phyloP scores from a whole-genome alignment of 2,888 invertebrate genomes.

The Dexiosoma caninum region DNA sequence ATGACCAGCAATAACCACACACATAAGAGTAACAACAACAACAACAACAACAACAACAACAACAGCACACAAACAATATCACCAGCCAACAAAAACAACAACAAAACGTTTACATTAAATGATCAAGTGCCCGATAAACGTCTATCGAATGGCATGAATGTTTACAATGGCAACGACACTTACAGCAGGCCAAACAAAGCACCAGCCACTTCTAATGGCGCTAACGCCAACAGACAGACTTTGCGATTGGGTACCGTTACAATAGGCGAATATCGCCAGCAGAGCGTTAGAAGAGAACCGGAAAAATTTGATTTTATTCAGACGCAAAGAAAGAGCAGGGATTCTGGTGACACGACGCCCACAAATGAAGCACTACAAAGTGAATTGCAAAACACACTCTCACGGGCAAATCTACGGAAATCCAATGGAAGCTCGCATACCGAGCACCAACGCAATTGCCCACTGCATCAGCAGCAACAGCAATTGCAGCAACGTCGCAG shows the following conservation, averaged over 20 bases:
- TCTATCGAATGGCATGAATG: constrained; percentile 73
- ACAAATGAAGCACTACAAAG: constrained; percentile 82
- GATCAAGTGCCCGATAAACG: constrained; percentile 77
- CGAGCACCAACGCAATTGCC: constrained; percentile 66
- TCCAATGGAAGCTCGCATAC: constrained; percentile 72
- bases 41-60: constrained; percentile 7
- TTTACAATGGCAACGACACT: constrained; percentile 10
- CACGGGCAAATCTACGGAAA: constrained; percentile 86
- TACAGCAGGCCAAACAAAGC: constrained; percentile 20
- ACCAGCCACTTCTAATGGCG: constrained; percentile 69
- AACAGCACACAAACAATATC: background rate
- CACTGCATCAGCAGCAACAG: constrained; percentile 69
- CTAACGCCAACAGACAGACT: constrained; percentile 81
- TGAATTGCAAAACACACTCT: constrained; percentile 86
- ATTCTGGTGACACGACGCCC: constrained; percentile 77
- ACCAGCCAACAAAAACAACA: background rate
- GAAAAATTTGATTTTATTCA: constrained; percentile 84
- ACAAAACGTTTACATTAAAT: background rate
- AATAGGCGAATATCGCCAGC: constrained; percentile 83
- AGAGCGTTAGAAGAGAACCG: constrained; percentile 82
- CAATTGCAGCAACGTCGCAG: constrained; percentile 34
- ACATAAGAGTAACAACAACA: constrained; percentile 23
- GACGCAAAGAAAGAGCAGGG: constrained; percentile 63
- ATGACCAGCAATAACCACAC: constrained; percentile 14
- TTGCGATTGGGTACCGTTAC: constrained; percentile 83